phyloP scores from a whole-genome alignment of 2,113 vertebrate species.

The Ctenodactylus gundi region DNA sequence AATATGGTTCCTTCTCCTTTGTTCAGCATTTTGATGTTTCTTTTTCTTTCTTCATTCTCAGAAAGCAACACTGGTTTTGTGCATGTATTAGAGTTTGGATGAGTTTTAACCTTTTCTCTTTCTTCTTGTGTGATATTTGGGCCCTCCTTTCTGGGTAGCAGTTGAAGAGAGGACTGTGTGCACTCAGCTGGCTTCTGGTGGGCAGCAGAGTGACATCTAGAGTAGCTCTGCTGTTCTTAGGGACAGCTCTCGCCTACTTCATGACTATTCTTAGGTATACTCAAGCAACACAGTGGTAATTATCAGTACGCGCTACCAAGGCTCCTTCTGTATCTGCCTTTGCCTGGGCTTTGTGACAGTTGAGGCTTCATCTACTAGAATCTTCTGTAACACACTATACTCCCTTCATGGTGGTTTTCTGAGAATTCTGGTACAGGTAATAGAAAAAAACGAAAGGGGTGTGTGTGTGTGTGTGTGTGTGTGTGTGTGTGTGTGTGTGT shows the following conservation, averaged over 20 bases:
- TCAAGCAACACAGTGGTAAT: neutral
- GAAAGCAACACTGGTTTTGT: neutral
- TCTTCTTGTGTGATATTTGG: neutral
- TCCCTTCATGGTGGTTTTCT: neutral
- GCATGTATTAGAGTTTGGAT: neutral
- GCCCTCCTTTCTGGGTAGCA: neutral
- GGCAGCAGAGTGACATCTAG: neutral
- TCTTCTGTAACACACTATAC: fast-evolving
- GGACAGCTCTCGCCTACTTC: neutral
- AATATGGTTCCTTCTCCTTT: neutral
- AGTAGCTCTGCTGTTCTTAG: neutral
- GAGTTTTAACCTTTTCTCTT: neutral
- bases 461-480: neutral
- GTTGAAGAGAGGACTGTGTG: neutral
- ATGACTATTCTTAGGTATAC: neutral
- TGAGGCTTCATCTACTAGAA: neutral
- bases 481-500: no score
- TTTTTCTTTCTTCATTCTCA: neutral
- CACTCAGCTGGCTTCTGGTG: neutral
- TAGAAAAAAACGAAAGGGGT: neutral
- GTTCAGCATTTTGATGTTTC: neutral
- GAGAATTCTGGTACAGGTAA: neutral
- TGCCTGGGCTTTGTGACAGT: neutral
- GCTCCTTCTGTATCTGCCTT: neutral
- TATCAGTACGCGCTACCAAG: neutral